Base-by-base conservation (phyloP, 2,888 invertebrate genomes). In the Pseudococcus longispinus region DNA sequence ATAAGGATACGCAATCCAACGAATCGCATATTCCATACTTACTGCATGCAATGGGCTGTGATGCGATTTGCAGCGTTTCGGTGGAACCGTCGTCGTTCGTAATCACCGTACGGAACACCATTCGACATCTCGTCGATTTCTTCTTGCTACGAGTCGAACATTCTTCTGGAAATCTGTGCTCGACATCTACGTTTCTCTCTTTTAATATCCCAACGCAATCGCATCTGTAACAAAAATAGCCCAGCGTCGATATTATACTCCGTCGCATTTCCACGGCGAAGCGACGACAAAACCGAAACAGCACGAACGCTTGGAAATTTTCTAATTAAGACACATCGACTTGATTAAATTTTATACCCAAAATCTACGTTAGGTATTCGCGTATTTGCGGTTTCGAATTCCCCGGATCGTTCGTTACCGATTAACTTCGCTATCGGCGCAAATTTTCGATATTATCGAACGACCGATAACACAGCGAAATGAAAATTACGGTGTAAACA, bases 141-240 rank as follows among this genome's bases (percentile, higher is more conserved):
- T 98, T 98, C 92, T 97, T 96, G 90, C 95, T 96, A 88, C 96
- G 93, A 82, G 95, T 90, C 3, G 92, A 91, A 86, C 95, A 92
- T 89, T 96, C 93, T 89, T 96, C 96, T 0, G 96, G 96, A 91
- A 97, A 96, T 88, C 98, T 92, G 90, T 96, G 95, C 90, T 96
- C 96, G 29, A 98, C 98, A 91, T 98, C 98, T 32, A 98, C 98
- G 91, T 98, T 98, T 89, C 98, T 93, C 91, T 97, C 97, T 93
- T 96, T 98, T 88, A 98, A 92, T 89, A 98, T 98, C 18, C 98
- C 98, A 87, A 99, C 98, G 92, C 98, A 98, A 92, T 99, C 98
- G 91, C 98, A 97, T 77, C 93, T 93, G 89, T 26, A 87, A 87
- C 15, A 55, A 77, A 87, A 87, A 20, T 83, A 29, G 23, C 1